Evolutionary conservation across 2,113 vertebrate genomes (phyloP).

Genomic region (Amia ocellicauda): DNA sequence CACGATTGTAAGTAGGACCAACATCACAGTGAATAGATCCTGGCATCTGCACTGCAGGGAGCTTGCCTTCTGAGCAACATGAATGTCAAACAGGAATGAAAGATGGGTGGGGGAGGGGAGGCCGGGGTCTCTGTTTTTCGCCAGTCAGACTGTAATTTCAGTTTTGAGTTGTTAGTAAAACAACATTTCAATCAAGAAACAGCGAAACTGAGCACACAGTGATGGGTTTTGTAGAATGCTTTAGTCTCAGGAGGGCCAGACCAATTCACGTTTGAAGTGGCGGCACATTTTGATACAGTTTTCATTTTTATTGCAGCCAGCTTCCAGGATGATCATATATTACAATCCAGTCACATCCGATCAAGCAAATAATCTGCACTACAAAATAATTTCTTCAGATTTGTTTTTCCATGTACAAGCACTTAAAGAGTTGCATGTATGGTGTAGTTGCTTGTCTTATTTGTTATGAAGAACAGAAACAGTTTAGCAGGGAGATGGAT

Average conservation of each 20-base stretch:
- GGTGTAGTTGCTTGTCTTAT: background rate
- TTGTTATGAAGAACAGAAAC: background rate
- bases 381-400: background rate
- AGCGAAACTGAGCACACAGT: slow-evolving; percentile 52
- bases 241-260: slow-evolving; percentile 34
- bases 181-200: slow-evolving; percentile 57
- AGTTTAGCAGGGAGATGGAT: background rate
- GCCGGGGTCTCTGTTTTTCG: slow-evolving; percentile 28
- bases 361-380: background rate
- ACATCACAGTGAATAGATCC: slow-evolving; percentile 64
- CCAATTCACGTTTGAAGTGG: slow-evolving; percentile 37
- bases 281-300: slow-evolving; percentile 69
- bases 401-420: background rate
- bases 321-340: slow-evolving; percentile 57
- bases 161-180: slow-evolving; percentile 50
- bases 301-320: slow-evolving; percentile 59
- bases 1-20: slow-evolving; percentile 62
- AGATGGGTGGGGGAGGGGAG: slow-evolving; percentile 18
- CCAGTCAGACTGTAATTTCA: slow-evolving; percentile 41
- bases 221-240: slow-evolving; percentile 45
- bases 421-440: background rate
- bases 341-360: slow-evolving; percentile 32
- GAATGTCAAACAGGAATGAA: slow-evolving; percentile 35
- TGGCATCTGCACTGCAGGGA: slow-evolving; percentile 48
- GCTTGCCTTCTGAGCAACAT: slow-evolving; percentile 40